Evolutionary conservation across 2,113 vertebrate species (phyloP).

Genomic region (Catharus fuscescens): DNA sequence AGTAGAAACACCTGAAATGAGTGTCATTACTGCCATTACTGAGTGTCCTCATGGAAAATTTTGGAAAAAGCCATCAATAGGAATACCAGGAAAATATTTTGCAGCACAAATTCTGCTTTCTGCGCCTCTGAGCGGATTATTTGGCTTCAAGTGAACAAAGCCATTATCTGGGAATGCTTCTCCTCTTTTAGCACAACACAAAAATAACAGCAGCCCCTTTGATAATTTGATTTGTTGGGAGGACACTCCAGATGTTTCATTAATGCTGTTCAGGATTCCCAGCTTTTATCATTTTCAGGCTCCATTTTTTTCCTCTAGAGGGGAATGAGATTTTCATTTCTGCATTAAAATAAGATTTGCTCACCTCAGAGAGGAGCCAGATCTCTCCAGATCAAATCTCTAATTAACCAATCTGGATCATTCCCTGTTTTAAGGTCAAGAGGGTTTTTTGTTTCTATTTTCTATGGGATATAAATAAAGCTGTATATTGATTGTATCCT

Average conservation of each 20-base stretch:
- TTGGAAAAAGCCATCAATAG: neutral
- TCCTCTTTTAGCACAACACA: neutral
- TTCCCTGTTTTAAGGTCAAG: neutral
- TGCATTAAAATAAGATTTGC: neutral
- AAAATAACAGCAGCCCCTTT: neutral
- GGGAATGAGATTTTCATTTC: neutral
- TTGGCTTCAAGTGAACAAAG: neutral
- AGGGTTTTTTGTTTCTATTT: neutral
- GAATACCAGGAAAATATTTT: neutral
- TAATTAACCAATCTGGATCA: neutral
- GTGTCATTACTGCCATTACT: neutral
- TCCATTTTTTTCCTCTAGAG: neutral
- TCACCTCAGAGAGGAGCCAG: neutral
- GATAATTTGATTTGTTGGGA: neutral
- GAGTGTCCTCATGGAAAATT: neutral
- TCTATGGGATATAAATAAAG: neutral
- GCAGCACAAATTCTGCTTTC: neutral
- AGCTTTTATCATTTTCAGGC: neutral
- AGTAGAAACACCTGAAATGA: conserved; percentile 44
- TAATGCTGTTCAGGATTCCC: neutral
- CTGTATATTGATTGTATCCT: neutral
- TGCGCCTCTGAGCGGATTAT: neutral
- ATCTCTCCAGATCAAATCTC: neutral
- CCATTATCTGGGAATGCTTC: neutral
- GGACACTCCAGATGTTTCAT: neutral